Conservation (phyloP, 2,888 invertebrate species). For the Drosophila sordidula region DNA sequence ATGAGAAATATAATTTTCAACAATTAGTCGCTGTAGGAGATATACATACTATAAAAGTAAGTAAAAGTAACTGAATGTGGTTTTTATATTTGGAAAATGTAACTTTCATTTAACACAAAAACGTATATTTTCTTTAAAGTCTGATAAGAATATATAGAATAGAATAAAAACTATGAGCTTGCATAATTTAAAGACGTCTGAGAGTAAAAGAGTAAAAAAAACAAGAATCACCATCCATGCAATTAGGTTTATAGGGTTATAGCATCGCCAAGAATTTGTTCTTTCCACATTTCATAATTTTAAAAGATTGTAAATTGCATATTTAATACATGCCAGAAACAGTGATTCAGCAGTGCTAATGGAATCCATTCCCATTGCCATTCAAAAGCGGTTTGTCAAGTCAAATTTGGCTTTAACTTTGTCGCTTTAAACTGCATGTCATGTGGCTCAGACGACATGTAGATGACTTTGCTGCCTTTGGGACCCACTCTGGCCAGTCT, state of each 20-base stretch:
- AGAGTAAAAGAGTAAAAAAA: too few relatives aligned
- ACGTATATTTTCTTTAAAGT: too few relatives aligned
- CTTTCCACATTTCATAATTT: neutral
- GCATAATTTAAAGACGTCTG: too few relatives aligned
- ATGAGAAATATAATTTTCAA: too few relatives aligned
- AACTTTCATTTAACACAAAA: too few relatives aligned
- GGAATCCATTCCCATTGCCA: neutral
- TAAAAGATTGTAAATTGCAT: constrained; percentile 1
- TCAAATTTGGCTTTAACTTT: constrained; percentile 21
- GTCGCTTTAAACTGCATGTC: constrained; percentile 17
- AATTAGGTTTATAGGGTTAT: neutral
- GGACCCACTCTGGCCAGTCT: neutral
- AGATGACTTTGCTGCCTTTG: constrained; percentile 5
- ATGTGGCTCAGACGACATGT: constrained; percentile 3
- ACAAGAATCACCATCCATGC: neutral
- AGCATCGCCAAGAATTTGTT: too few relatives aligned
- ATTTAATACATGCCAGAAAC: neutral
- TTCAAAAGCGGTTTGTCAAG: constrained; percentile 14
- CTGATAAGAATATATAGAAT: too few relatives aligned
- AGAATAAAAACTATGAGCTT: too few relatives aligned
- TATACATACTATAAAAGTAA: too few relatives aligned
- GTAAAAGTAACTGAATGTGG: too few relatives aligned
- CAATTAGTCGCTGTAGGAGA: too few relatives aligned
- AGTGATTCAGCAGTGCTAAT: constrained; percentile 14
- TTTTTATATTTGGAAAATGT: too few relatives aligned